These are phyloP conservation scores for Sarcoramphus papa DNA, from an alignment of 2,797 vertebrate species.

Conservation along the genomic window DNA sequence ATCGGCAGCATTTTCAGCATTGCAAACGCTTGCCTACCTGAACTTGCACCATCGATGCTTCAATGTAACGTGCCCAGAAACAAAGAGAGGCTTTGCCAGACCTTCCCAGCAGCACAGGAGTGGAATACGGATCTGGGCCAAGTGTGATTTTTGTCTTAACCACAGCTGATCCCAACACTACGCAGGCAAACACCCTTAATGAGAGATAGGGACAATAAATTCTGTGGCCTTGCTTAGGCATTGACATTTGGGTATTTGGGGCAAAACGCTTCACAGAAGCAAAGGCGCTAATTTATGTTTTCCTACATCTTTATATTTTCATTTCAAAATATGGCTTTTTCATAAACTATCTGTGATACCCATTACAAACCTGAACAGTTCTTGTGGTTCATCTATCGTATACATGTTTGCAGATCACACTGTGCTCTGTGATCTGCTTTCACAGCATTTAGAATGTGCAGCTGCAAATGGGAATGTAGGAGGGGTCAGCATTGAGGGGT, in stretches of 20 bases:
- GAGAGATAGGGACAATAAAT: neutral
- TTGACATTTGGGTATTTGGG: neutral
- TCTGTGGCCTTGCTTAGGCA: neutral
- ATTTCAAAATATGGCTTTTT: neutral
- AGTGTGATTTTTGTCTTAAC: neutral
- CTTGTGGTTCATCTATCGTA: accelerated
- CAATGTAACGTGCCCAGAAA: neutral
- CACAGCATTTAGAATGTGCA: neutral
- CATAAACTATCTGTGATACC: neutral
- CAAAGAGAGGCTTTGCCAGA: neutral
- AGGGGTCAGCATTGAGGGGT: neutral
- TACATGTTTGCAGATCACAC: neutral
- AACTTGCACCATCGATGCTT: neutral
- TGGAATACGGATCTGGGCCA: neutral
- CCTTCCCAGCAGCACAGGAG: neutral
- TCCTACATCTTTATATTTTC: neutral
- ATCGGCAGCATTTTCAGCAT: neutral
- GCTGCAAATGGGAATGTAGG: neutral
- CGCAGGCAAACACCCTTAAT: neutral
- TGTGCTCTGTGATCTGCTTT: neutral
- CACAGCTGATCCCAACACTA: neutral
- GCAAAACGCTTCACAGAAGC: neutral
- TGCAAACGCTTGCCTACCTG: neutral
- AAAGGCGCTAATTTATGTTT: neutral
- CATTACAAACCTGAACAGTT: neutral